Evolutionary conservation across 2,888 invertebrate genomes (phyloP), one percentile per base, ranked within the genome.

Genomic region (Drepana falcataria): DNA sequence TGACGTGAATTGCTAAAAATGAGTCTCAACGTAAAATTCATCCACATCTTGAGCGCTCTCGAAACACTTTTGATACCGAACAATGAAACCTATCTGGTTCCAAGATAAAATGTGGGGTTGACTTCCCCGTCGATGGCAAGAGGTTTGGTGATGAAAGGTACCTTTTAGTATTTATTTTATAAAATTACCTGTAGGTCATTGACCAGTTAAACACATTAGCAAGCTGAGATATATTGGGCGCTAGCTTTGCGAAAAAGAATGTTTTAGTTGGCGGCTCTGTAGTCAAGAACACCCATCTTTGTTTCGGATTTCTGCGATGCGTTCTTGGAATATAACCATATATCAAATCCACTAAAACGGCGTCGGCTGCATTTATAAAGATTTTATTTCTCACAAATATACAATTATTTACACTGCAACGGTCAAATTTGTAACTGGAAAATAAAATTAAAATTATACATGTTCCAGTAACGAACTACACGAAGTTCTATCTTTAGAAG

Each of bases 201-300:
- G 94, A 94, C 94, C 94, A 94, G 72, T 94, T 94, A 67, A 94
- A 96, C n/a, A 94, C 60, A 9, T 93, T 91, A 58, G 93, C 88
- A 63, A 93, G 92, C 37, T 90, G 75, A 1, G 73, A 67, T 21
- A 79, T 52, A 2, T 90, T 68, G 1, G 85, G 81, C 47, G 72
- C 73, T 6, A 65, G 66, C 4, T 70, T 69, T 0, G 84, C 66
- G 47, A 86, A 64, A 0, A 92, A 69, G 68, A 94, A 94, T 0
- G 93, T 91, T 64, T 94, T 83, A 7, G 73, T 70, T 0, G 95
- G 94, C 33, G 94, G 93, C 78, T 95, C 95, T 64, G 95, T 95
- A 0, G 92, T 94, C 55, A 94, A 76, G 64, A 94, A 95, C 49
- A 95, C 92, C 95, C 95, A 95, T 61, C 93, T 91, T 77, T 95